Conservation (phyloP, 2,888 invertebrate genomes). For the Herminia tarsipennalis region DNA sequence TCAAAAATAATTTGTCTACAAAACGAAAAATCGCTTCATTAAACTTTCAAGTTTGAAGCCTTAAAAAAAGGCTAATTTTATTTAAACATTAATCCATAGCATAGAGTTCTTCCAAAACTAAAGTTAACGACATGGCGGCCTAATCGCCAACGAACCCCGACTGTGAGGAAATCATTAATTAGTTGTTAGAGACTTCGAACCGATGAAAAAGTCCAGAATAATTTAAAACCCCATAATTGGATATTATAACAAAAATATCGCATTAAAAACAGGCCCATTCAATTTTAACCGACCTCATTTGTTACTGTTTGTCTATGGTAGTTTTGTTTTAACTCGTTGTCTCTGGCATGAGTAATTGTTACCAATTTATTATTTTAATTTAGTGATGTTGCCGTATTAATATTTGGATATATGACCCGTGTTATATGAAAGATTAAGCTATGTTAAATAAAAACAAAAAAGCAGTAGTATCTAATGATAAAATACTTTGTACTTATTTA, state of each 20-base stretch:
- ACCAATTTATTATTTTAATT: slow-evolving; percentile 76
- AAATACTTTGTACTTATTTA: too few species aligned
- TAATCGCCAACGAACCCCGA: slow-evolving; percentile 57
- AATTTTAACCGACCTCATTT: slow-evolving; percentile 73
- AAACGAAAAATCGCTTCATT: slow-evolving; percentile 8
- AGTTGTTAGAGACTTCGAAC: slow-evolving; percentile 71
- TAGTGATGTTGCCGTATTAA: slow-evolving; percentile 61
- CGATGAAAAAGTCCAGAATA: slow-evolving; percentile 70
- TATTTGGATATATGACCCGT: slow-evolving; percentile 57
- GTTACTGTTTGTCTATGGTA: slow-evolving; percentile 69
- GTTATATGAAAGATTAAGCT: slow-evolving; percentile 44
- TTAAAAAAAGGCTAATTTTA: slow-evolving; percentile 26
- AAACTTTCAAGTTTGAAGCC: slow-evolving; percentile 5
- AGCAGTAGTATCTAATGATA: not conserved
- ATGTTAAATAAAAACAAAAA: not conserved
- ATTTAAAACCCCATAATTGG: slow-evolving; percentile 77
- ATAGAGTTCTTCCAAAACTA: slow-evolving; percentile 36
- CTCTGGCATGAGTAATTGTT: slow-evolving; percentile 52
- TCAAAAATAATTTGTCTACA: not conserved
- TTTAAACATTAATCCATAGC: slow-evolving; percentile 39
- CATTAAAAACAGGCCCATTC: slow-evolving; percentile 70
- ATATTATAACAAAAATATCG: slow-evolving; percentile 79
- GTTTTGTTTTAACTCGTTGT: slow-evolving; percentile 49
- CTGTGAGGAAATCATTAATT: slow-evolving; percentile 81
- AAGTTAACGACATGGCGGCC: slow-evolving; percentile 36